phyloP scores from a whole-genome alignment of 2,113 vertebrate genomes.

The Nibea coibor region DNA sequence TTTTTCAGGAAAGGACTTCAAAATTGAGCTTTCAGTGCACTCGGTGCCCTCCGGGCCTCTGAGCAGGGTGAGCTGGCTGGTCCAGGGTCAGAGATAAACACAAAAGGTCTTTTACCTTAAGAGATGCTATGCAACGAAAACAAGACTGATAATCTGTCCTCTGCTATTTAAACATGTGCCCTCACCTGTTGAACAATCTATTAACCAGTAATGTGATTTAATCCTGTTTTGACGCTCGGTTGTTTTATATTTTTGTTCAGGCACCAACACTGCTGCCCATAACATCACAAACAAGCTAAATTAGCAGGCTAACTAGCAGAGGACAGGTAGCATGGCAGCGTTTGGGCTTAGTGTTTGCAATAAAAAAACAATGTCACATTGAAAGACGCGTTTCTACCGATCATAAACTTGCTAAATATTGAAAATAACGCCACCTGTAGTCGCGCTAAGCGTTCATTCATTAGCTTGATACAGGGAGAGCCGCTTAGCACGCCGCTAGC shows the following conservation, averaged over 20 bases:
- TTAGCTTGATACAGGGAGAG: conserved; percentile 8
- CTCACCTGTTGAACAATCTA: background rate
- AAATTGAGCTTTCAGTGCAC: background rate
- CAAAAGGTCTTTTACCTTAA: background rate
- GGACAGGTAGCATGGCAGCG: background rate
- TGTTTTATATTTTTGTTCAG: background rate
- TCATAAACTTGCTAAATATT: background rate
- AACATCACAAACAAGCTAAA: background rate
- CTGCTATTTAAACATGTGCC: too few relatives aligned
- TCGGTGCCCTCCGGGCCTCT: background rate
- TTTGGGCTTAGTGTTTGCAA: background rate
- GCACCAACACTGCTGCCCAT: too few relatives aligned
- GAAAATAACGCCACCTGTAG: background rate
- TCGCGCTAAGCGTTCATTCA: background rate
- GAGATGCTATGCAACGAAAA: background rate
- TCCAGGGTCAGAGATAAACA: background rate
- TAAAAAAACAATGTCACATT: too few relatives aligned
- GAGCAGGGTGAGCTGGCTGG: background rate
- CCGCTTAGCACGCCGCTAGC: conserved; percentile 8
- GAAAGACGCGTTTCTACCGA: background rate
- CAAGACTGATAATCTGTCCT: background rate
- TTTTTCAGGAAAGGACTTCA: background rate
- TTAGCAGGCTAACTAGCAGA: background rate
- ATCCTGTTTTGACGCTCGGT: background rate
- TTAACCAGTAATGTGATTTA: background rate